A percentile compares a stretch with the other conserved stretches of the same genome.
Conservation (phyloP, 2,113 vertebrate species). For the Tenrec ecaudatus region DNA sequence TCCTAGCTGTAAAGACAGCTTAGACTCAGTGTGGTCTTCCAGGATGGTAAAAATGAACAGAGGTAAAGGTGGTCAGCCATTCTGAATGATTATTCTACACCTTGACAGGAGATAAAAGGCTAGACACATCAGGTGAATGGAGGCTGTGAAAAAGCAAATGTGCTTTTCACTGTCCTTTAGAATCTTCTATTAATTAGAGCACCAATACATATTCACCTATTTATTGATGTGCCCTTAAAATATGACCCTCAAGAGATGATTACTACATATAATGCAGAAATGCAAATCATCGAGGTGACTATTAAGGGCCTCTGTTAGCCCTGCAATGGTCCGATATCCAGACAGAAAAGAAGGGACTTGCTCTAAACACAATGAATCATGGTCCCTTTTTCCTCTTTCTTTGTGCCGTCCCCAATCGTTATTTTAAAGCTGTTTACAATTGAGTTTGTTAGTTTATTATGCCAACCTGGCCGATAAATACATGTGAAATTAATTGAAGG, state of each 20-base stretch:
- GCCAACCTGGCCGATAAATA: no score
- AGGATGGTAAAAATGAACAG: background rate
- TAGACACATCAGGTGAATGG: background rate
- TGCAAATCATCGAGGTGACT: background rate
- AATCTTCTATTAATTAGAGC: background rate
- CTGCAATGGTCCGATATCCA: background rate
- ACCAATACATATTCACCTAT: background rate
- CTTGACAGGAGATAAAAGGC: background rate
- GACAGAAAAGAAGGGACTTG: background rate
- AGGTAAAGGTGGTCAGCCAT: constrained; percentile 15
- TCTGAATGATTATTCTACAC: constrained; percentile 17
- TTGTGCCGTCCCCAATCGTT: no score
- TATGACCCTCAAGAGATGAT: background rate
- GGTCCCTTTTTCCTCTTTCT: no score
- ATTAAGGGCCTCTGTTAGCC: background rate
- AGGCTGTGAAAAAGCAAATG: background rate
- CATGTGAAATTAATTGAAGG: no score
- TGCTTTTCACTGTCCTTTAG: background rate
- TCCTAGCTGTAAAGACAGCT: background rate
- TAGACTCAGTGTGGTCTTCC: background rate
- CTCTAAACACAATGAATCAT: background rate
- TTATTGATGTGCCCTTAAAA: constrained; percentile 8
- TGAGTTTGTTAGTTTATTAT: no score
- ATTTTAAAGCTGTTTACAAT: no score
- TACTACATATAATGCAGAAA: background rate